Percentiles rank a stretch among this genome's conserved stretches.
Conservation (phyloP, 2,113 vertebrate genomes). For the Urocolius indicus region DNA sequence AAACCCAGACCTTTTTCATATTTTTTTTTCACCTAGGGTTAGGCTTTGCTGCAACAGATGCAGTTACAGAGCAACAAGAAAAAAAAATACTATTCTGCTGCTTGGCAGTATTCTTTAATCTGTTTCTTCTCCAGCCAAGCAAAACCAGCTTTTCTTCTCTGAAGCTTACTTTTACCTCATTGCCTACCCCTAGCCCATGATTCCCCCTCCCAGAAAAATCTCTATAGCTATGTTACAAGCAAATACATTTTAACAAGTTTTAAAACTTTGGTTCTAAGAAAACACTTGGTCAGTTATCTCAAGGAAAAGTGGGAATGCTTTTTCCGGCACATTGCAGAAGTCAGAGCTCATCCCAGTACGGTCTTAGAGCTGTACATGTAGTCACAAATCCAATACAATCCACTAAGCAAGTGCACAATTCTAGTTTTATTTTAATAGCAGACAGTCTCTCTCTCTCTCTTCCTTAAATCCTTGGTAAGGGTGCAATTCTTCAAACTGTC, state of each 20-base stretch:
- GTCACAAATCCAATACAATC: conserved; percentile 84
- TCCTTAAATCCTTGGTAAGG: conserved; percentile 54
- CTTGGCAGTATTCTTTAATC: not conserved
- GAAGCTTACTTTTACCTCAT: conserved; percentile 65
- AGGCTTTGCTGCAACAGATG: conserved; percentile 72
- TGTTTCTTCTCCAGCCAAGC: conserved; percentile 65
- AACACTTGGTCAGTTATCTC: conserved; percentile 87
- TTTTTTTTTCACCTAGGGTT: conserved; percentile 62
- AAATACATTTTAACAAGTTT: conserved; percentile 82
- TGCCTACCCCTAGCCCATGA: conserved; percentile 68
- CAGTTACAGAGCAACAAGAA: conserved; percentile 72
- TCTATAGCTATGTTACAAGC: conserved; percentile 87
- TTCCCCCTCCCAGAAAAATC: conserved; percentile 72
- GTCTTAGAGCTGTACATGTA: conserved; percentile 83
- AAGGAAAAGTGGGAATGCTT: conserved; percentile 89
- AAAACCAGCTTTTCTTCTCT: conserved; percentile 70
- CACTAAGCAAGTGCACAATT: conserved; percentile 86
- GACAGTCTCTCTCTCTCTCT: conserved; percentile 68
- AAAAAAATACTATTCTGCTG: conserved; percentile 56
- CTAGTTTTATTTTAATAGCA: conserved; percentile 82
- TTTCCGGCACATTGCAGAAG: conserved; percentile 83
- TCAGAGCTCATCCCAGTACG: conserved; percentile 81
- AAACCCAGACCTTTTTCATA: conserved; percentile 48
- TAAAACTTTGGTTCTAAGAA: conserved; percentile 91
- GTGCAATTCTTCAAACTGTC: conserved; percentile 84